Conservation (phyloP, 2,888 invertebrate genomes). For the Aphrophora alni region DNA sequence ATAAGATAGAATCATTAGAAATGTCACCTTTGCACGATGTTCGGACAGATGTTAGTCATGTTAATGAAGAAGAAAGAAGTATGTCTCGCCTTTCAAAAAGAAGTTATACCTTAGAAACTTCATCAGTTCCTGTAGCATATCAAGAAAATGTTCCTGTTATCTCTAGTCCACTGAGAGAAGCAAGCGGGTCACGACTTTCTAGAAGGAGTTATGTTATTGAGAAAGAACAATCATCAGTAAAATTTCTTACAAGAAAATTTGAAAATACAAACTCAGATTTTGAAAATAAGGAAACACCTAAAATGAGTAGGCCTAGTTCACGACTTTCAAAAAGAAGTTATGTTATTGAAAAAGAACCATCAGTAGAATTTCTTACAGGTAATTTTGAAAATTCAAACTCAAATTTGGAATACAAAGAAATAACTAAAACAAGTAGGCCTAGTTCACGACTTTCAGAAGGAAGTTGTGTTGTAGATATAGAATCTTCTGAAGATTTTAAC, state of each 20-base stretch:
- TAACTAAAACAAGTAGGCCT: background rate
- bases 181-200: constrained; percentile 18
- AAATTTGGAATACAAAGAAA: background rate
- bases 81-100: constrained; percentile 21
- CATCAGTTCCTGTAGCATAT: constrained; percentile 9
- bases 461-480: background rate
- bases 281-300: too few species aligned
- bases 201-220: constrained; percentile 24
- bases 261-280: background rate
- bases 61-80: background rate
- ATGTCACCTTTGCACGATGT: background rate
- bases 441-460: too few species aligned
- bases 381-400: background rate
- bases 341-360: background rate
- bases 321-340: background rate
- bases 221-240: background rate
- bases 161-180: background rate
- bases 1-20: background rate
- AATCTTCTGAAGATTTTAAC: background rate
- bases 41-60: background rate
- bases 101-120: constrained; percentile 28
- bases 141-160: background rate
- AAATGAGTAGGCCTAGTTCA: background rate
- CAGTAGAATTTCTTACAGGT: too few species aligned
- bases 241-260: too few species aligned